These are phyloP conservation scores for Heliothis peltigera DNA, from an alignment of 2,888 invertebrate genomes.

Conservation along the genomic window DNA sequence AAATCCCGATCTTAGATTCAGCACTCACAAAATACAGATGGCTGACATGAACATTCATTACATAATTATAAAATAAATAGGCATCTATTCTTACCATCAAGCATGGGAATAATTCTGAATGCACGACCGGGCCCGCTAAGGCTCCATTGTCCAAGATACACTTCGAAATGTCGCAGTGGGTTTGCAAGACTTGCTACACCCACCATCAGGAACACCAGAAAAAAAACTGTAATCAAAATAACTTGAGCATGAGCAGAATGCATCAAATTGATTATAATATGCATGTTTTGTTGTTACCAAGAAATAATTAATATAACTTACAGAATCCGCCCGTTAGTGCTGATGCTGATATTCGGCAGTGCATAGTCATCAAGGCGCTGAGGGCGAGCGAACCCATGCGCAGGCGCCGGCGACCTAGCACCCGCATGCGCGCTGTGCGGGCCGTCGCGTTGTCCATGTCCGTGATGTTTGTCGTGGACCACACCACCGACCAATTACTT, in stretches of 20 bases:
- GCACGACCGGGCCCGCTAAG: slow-evolving; percentile 86
- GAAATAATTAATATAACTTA: slow-evolving; percentile 57
- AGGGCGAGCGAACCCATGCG: slow-evolving; percentile 77
- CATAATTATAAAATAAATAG: no score
- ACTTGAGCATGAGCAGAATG: background rate
- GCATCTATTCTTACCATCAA: slow-evolving; percentile 73
- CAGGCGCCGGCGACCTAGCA: slow-evolving; percentile 74
- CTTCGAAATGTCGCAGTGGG: slow-evolving; percentile 84
- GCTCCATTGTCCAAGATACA: slow-evolving; percentile 87
- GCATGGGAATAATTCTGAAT: slow-evolving; percentile 81
- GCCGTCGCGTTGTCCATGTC: slow-evolving; percentile 74
- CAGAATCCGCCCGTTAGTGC: slow-evolving; percentile 80
- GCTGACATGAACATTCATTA: no score
- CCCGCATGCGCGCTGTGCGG: slow-evolving; percentile 48
- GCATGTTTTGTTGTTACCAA: no score
- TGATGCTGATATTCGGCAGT: slow-evolving; percentile 76
- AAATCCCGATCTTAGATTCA: no score
- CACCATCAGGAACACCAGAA: slow-evolving; percentile 71
- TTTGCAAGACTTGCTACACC: slow-evolving; percentile 76
- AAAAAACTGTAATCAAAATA: slow-evolving; percentile 71
- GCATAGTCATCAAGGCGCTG: slow-evolving; percentile 79
- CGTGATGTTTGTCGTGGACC: slow-evolving; percentile 81
- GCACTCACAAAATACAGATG: no score
- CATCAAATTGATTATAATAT: background rate
- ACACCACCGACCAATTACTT: slow-evolving; percentile 81